Percentiles rank a stretch among this genome's conserved stretches.
Evolutionary conservation across 2,888 invertebrate species (phyloP).

Genomic region (Cremastobaeus sp.): DNA sequence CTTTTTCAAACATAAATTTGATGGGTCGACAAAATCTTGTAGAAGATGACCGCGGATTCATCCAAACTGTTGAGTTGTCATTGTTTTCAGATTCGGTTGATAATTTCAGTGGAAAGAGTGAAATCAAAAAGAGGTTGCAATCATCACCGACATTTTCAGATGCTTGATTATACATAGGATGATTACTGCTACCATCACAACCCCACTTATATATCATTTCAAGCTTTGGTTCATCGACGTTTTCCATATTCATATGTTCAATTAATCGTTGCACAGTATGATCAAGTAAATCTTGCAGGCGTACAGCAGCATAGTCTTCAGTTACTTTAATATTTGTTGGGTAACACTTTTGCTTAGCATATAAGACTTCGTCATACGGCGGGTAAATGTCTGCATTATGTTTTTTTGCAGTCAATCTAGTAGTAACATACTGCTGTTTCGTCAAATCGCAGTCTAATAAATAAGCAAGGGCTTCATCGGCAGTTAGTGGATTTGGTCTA

Average conservation of each 20-base stretch:
- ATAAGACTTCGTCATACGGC: neutral
- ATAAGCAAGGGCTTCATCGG: conserved; percentile 10
- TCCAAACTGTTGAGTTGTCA: conserved; percentile 14
- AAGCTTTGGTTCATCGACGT: neutral
- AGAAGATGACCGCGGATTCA: conserved; percentile 24
- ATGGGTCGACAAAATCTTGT: conserved; percentile 31
- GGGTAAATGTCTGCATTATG: conserved; percentile 28
- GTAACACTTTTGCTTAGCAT: conserved; percentile 6
- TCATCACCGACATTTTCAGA: conserved; percentile 1
- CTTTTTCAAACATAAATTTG: conserved; percentile 24
- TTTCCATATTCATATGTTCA: neutral
- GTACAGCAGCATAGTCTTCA: conserved; percentile 10
- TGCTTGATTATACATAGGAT: conserved; percentile 12
- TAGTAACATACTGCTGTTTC: conserved; percentile 9
- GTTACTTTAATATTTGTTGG: conserved; percentile 21
- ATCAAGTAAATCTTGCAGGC: conserved; percentile 17
- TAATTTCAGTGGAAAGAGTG: conserved; percentile 25
- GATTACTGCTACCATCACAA: conserved; percentile 25
- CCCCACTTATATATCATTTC: conserved; percentile 32
- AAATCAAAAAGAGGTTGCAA: conserved; percentile 16
- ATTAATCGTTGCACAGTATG: conserved; percentile 14
- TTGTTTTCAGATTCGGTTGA: neutral
- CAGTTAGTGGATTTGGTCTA: neutral
- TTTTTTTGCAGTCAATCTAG: conserved; percentile 7
- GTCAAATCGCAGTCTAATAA: conserved; percentile 11